A percentile compares a stretch with the other conserved stretches of the same genome.
Conservation (phyloP, 2,797 vertebrate genomes). For the Xenops minutus region DNA sequence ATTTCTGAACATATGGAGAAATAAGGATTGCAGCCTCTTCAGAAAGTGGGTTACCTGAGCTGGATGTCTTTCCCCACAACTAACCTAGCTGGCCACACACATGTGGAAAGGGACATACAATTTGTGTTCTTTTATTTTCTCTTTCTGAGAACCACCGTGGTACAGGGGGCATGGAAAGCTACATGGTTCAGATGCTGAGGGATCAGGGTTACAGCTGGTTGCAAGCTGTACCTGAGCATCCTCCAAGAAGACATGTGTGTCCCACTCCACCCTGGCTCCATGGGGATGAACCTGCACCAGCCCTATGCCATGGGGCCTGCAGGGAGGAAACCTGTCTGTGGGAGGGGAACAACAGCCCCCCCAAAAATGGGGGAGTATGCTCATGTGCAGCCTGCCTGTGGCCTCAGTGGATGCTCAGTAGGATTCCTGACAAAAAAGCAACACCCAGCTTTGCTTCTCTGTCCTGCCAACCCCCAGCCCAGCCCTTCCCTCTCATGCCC, state of each 20-base stretch:
- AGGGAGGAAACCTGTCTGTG: not conserved
- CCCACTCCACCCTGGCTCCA: not conserved
- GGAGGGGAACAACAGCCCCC: not conserved
- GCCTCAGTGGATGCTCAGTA: accelerated
- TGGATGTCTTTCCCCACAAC: accelerated
- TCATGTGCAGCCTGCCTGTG: not conserved
- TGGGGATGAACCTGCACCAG: not conserved
- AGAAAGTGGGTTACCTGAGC: not conserved
- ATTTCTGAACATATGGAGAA: not conserved
- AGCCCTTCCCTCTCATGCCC: not conserved
- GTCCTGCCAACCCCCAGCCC: not conserved
- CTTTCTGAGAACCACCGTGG: not conserved
- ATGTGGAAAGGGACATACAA: not conserved
- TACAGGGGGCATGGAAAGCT: not conserved
- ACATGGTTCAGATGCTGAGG: not conserved
- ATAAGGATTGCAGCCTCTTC: not conserved
- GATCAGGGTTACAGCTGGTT: not conserved
- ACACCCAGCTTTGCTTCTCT: not conserved
- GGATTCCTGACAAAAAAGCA: not conserved
- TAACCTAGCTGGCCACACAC: not conserved
- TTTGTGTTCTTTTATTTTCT: not conserved
- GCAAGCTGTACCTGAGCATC: not conserved
- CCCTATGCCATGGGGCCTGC: accelerated
- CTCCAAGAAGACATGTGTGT: not conserved
- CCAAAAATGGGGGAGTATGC: accelerated